phyloP scores from a whole-genome alignment of 2,888 invertebrate species.

The Creontiades dilutus region DNA sequence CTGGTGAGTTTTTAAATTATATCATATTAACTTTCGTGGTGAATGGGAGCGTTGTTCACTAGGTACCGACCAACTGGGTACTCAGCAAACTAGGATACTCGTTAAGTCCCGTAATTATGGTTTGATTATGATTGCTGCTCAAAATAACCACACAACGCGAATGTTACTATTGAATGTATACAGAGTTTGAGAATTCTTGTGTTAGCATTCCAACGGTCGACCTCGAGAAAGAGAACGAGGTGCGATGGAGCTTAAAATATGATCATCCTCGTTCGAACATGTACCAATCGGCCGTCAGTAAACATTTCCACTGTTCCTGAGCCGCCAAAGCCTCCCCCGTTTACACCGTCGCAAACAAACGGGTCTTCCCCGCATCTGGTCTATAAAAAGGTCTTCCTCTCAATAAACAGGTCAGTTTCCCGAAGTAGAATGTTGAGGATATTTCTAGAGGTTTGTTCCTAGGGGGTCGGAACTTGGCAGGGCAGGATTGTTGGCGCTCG shows the following conservation, averaged over 20 bases:
- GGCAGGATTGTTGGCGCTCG: background rate
- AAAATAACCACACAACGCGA: too few species aligned
- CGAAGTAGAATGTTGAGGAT: constrained; percentile 27
- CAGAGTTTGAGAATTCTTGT: background rate
- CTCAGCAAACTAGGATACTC: too few species aligned
- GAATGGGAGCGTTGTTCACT: too few species aligned
- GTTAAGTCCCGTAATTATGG: too few species aligned
- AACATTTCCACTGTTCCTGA: constrained; percentile 20
- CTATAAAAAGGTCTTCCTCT: constrained; percentile 24
- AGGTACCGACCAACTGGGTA: too few species aligned
- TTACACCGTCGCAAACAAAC: constrained; percentile 11
- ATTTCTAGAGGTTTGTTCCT: constrained; percentile 35
- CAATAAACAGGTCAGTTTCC: constrained; percentile 52
- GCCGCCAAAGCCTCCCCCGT: background rate
- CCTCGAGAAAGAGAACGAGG: background rate
- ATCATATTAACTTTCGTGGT: too few species aligned
- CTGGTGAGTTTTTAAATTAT: too few species aligned
- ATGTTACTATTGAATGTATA: too few species aligned
- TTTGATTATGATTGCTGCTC: too few species aligned
- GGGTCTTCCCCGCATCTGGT: constrained; percentile 14
- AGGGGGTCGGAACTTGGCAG: constrained; percentile 48
- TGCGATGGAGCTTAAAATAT: background rate
- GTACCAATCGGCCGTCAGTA: background rate
- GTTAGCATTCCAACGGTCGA: background rate
- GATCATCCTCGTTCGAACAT: background rate